Conservation (phyloP, 2,797 vertebrate genomes). For the Craterocephalus amniculus region DNA sequence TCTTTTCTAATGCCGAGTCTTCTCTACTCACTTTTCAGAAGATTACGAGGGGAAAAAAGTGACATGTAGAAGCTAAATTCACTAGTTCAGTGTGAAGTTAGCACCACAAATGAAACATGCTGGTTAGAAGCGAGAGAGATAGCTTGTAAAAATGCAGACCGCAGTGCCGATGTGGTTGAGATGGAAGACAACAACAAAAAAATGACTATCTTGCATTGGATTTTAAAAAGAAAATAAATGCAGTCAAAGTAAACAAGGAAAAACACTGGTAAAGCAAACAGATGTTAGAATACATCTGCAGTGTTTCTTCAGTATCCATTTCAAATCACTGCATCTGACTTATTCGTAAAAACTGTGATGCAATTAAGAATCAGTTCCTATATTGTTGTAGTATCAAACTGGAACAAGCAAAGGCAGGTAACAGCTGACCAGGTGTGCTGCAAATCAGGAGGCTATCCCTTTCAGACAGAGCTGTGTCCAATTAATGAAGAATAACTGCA, state of each 20-base stretch:
- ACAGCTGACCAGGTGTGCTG: neutral
- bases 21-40: constrained; percentile 59
- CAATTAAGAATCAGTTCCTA: neutral
- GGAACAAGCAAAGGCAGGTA: neutral
- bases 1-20: constrained; percentile 27
- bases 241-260: constrained; percentile 28
- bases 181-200: neutral
- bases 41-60: constrained; percentile 56
- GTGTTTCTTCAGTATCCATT: constrained; percentile 28
- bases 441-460: neutral
- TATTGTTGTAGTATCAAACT: neutral
- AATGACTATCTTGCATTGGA: constrained; percentile 34
- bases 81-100: constrained; percentile 53
- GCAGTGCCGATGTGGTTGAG: constrained; percentile 28
- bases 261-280: constrained; percentile 9
- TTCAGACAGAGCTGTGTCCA: neutral
- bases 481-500: constrained; percentile 31
- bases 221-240: constrained; percentile 27
- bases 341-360: neutral
- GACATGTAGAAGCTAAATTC: constrained; percentile 56
- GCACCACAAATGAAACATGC: constrained; percentile 25
- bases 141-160: constrained; percentile 9
- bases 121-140: constrained; percentile 29
- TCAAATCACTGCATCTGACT: neutral
- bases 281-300: constrained; percentile 18